A percentile compares a stretch with the other conserved stretches of the same genome.
phyloP scores from a whole-genome alignment of 1,140 invertebrate genomes.

The Psilanteris sp. region DNA sequence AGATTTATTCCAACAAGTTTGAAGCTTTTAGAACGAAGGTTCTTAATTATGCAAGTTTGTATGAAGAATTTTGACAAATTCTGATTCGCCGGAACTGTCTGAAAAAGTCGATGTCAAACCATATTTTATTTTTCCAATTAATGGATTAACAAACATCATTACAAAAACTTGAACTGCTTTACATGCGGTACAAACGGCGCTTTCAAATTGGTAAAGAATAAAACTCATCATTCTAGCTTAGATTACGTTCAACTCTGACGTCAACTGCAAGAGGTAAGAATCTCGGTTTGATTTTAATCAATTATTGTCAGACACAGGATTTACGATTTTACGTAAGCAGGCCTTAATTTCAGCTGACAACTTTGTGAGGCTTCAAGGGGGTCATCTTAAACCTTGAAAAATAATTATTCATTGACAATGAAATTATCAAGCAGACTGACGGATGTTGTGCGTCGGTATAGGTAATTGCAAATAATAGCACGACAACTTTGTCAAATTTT shows the following conservation, averaged over 20 bases:
- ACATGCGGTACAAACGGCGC: slow-evolving; percentile 9
- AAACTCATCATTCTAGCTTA: slow-evolving; percentile 24
- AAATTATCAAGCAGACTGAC: slow-evolving; percentile 37
- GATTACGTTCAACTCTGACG: slow-evolving; percentile 23
- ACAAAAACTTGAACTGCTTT: slow-evolving; percentile 5
- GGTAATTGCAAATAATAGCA: slow-evolving; percentile 42
- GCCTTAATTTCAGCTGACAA: slow-evolving; percentile 42
- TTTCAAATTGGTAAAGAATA: slow-evolving; percentile 14
- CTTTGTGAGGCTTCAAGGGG: slow-evolving; percentile 15
- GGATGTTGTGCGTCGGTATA: slow-evolving; percentile 37
- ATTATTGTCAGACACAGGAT: slow-evolving; percentile 22
- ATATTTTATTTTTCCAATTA: slow-evolving; percentile 3
- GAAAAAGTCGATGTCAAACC: no score
- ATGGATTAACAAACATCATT: background rate
- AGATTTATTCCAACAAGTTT: no score
- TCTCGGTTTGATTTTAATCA: slow-evolving; percentile 39
- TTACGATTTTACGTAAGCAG: slow-evolving; percentile 13
- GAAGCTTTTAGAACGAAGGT: no score
- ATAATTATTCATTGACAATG: slow-evolving; percentile 27
- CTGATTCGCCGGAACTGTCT: no score
- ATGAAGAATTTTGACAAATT: no score
- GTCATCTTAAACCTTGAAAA: slow-evolving; percentile 37
- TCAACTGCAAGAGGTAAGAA: slow-evolving; percentile 6
- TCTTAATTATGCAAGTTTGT: no score
- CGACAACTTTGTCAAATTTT: slow-evolving; percentile 32